phyloP scores from a whole-genome alignment of 2,797 vertebrate genomes.

The Cheirogaleus major region DNA sequence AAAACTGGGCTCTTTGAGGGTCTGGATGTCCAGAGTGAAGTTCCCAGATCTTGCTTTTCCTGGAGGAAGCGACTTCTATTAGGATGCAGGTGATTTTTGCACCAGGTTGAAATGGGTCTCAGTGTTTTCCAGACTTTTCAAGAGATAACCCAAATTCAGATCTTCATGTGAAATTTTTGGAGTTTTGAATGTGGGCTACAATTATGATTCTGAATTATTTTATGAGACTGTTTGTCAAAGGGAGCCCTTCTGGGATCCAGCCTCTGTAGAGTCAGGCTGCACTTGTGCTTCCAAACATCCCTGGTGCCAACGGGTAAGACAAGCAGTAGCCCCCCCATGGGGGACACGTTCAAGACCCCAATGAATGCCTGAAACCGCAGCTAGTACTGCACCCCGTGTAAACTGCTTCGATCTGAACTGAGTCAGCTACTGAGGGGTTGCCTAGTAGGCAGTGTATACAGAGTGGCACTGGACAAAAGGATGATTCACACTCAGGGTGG shows the following conservation, averaged over 20 bases:
- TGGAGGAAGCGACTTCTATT: background rate
- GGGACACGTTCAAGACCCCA: background rate
- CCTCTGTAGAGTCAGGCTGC: no score
- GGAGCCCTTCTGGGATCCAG: background rate
- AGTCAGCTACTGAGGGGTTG: background rate
- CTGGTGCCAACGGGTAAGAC: background rate
- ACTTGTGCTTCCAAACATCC: background rate
- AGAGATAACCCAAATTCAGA: background rate
- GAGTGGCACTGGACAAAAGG: background rate
- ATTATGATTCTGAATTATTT: background rate
- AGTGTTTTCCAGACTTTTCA: background rate
- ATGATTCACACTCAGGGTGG: background rate
- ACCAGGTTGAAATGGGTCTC: background rate
- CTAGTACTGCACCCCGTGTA: background rate
- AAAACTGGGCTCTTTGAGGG: accelerated
- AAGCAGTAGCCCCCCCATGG: no score
- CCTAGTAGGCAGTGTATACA: accelerated
- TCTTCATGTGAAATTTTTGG: background rate
- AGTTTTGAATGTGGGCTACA: background rate
- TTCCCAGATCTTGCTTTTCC: background rate
- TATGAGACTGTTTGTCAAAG: background rate
- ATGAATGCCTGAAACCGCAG: background rate
- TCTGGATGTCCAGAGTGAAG: background rate
- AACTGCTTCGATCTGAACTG: background rate
- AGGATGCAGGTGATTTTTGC: background rate